These are phyloP conservation scores for Valencia hispanica DNA, from an alignment of 2,797 vertebrate species.

Conservation along the genomic window DNA sequence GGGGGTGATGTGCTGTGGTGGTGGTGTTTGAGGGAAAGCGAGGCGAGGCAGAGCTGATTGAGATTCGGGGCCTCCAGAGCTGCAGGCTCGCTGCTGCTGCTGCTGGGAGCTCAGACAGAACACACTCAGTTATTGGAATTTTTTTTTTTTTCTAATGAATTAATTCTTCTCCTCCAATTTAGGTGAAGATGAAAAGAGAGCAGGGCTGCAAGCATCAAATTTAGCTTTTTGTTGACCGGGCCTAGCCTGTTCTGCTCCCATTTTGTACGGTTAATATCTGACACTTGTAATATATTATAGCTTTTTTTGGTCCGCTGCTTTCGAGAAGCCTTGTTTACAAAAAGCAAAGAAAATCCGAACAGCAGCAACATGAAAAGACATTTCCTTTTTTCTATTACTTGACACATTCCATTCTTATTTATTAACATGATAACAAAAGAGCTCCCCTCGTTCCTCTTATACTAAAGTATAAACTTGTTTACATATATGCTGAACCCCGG, in stretches of 20 bases:
- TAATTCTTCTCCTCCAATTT: conserved; percentile 81
- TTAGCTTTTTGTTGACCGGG: conserved; percentile 72
- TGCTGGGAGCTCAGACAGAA: conserved; percentile 71
- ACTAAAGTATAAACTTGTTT: conserved; percentile 6
- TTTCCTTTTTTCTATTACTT: conserved; percentile 40
- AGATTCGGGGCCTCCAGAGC: conserved; percentile 80
- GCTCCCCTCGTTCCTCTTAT: not conserved
- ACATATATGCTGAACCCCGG: not conserved
- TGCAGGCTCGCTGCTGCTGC: conserved; percentile 69
- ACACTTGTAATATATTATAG: conserved; percentile 58
- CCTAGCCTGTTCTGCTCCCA: conserved; percentile 50
- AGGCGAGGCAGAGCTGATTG: conserved; percentile 79
- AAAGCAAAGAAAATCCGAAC: conserved; percentile 23
- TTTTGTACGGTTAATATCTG: conserved; percentile 60
- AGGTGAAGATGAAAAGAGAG: conserved; percentile 76
- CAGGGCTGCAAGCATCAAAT: conserved; percentile 67
- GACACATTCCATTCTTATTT: conserved; percentile 44
- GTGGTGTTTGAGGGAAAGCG: conserved; percentile 42
- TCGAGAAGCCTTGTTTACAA: conserved; percentile 49
- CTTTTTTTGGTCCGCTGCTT: conserved; percentile 22
- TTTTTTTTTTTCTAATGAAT: conserved; percentile 76
- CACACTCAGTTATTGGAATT: conserved; percentile 74
- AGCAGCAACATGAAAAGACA: conserved; percentile 39
- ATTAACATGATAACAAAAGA: conserved; percentile 43
- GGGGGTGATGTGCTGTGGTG: conserved; percentile 6